Base-by-base conservation (phyloP, 2,888 invertebrate species). In the Heteromurus nitidus region DNA sequence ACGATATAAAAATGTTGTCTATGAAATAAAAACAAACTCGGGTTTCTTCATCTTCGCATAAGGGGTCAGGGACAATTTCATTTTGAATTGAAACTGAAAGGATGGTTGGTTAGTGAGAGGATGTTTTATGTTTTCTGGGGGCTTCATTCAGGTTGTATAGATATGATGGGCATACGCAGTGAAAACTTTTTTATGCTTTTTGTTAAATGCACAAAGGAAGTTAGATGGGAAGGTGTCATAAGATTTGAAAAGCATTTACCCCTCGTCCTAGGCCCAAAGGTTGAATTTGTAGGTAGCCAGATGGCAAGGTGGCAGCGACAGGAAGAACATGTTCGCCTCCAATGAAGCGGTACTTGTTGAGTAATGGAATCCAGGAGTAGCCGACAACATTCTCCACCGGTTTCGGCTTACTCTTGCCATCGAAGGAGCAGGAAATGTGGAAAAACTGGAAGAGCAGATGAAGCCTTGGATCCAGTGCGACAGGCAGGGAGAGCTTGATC, bases 391-490 rank as follows among this genome's bases (percentile, higher is more conserved):
- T 94, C 89, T 95, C 95, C 36, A 86, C 86, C 76, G 84, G 86
- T 74, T 84, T 82, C 47, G 81, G 86, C 65, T 18, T 94, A 92
- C 80, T 93, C 93, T 36, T 93, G 47, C 80, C 83, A 60, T 87
- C 87, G 60, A 86, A 85, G 72, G 93, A 92, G 89, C 98, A 98
- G 82, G 97, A 96, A 82, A 99, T 95, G 89, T 99, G 99, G 88
- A 95, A 94, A 90, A 99, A 98, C 2, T 96, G 95, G 90, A 99
- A 98, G 70, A 99, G 91, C 76, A 99, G 90, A 89, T 99, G 99
- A 89, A 98, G 98, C 69, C 94, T 93, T 0, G 93, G 90, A 53
- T 95, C 94, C 68, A 99, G 90, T 83, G 95, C 94, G 20, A 95
- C 92, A 0, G 99, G 99, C 42, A 99, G 91, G 26, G 94, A 92